These are phyloP conservation scores for Xanthia icteritia DNA, from an alignment of 2,888 invertebrate species.

Conservation along the genomic window DNA sequence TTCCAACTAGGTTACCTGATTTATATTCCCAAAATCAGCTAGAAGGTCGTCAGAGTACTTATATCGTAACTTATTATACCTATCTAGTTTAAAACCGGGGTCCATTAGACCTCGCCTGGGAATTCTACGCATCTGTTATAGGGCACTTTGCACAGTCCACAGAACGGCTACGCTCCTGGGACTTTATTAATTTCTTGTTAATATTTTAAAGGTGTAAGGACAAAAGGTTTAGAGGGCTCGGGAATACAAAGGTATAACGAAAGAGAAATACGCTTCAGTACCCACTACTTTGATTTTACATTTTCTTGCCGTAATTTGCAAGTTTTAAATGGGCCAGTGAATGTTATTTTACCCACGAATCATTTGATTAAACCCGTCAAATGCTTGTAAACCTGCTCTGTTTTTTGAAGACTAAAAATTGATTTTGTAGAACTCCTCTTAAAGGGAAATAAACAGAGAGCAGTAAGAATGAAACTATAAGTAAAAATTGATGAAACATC, in stretches of 20 bases:
- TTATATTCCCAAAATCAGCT: background rate
- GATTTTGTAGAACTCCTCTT: background rate
- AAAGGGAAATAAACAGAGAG: background rate
- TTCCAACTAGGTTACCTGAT: background rate
- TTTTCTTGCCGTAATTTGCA: background rate
- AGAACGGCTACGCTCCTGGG: constrained; percentile 30
- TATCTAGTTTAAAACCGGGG: constrained; percentile 21
- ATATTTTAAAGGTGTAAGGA: constrained; percentile 35
- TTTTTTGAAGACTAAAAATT: background rate
- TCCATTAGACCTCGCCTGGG: constrained; percentile 47
- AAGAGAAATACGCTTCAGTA: background rate
- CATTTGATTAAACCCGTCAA: background rate
- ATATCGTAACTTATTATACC: constrained; percentile 25
- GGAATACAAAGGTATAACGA: background rate
- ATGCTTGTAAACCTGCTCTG: background rate
- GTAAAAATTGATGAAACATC: background rate
- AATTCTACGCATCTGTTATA: constrained; percentile 42
- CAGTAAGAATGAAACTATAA: background rate
- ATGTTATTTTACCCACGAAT: background rate
- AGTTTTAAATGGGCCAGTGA: background rate
- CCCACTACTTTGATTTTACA: background rate
- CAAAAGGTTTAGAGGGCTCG: constrained; percentile 26
- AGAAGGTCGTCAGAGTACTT: constrained; percentile 17
- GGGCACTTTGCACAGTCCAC: constrained; percentile 40
- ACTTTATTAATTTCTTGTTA: constrained; percentile 54